Base-by-base conservation (phyloP, 2,888 invertebrate genomes). In the Muscina levida region DNA sequence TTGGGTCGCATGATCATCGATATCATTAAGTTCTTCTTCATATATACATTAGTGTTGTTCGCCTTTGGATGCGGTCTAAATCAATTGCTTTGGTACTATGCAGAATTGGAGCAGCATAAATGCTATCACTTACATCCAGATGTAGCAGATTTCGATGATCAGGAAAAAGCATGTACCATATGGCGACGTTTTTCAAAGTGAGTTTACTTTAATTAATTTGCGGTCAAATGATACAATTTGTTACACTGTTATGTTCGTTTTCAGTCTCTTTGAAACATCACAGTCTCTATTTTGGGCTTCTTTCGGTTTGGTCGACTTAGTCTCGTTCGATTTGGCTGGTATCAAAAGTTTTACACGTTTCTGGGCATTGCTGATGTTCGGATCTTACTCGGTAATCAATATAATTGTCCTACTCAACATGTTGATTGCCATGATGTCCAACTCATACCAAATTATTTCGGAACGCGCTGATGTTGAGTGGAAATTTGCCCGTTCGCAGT, bases 381-480 rank as follows among this genome's bases (percentile, higher is more conserved):
- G 99, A 51, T 97, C 97, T 4, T 99, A 99, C 91, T 97, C 97
- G 75, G 97, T 97, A 82, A 98, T 99, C 91, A 98, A 98, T 89
- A 95, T 99, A 83, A 97, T 99, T 85, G 98, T 99, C 0, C 93
- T 99, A 26, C 93, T 99, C 82, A 99, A 99, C 91, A 97, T 99
- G 95, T 93, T 99, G 48, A 98, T 99, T 89, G 99, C 99, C 87
- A 99, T 99, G 99, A 98, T 99, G 98, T 98, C 97, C 79, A 98
- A 97, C 91, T 98, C 98, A 0, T 99, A 98, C 91, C 98, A 98
- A 91, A 96, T 97, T 82, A 99, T 99, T 86, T 98, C 97, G 86
- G 97, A 98, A 93, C 93, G 97, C 87, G 95, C 98, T 2, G 98
- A 98, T 87, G 95, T 95, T 0, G 98, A 98, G 91, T 98, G 98